Evolutionary conservation across 1,140 invertebrate species (phyloP), one percentile per base, ranked within the genome.

Genomic region (Drosophila ohnishii): DNA sequence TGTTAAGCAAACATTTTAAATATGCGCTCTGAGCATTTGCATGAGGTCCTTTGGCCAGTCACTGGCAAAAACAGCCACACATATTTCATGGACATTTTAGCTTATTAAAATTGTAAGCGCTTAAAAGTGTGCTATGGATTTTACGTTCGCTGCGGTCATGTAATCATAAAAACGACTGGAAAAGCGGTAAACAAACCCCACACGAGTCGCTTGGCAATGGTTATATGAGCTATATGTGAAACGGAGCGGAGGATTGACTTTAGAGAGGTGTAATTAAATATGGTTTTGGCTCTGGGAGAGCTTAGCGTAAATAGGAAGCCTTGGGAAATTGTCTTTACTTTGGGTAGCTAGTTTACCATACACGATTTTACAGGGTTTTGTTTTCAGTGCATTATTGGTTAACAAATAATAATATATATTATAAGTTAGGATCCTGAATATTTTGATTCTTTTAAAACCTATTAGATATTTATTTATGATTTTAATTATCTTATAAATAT

Each of bases 81-180:
- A 57, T 45, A 70, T 67, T 77, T 73, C 25, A 77, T 73, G 59
- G 55, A 67, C 63, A 80, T 80, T 71, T 70, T 60, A 61, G 78
- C 71, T 75, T 75, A 73, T 76, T 76, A 72, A 80, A 80, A 80
- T 55, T 71, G 72, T 45, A 64, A 61, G 61, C 44, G 22, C 69
- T 64, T 62, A 78, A 81, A 72, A 64, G 63, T 60, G 44, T 80
- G 57, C 65, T 61, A 45, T 56, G 42, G 67, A 55, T 69, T 82
- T 78, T 75, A 45, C 22, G 66, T 16, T 16, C 51, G 30, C 63
- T 44, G 44, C 40, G 55, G 50, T 70, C 44, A 47, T 58, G 62
- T 47, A 64, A 45, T 40, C 72, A 48, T 56, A 80, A 44, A 69
- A 65, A 48, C 30, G 22, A 55, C 63, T 40, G 32, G 5, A 42